phyloP scores from a whole-genome alignment of 2,113 vertebrate genomes.

The Chaetodon auriga region DNA sequence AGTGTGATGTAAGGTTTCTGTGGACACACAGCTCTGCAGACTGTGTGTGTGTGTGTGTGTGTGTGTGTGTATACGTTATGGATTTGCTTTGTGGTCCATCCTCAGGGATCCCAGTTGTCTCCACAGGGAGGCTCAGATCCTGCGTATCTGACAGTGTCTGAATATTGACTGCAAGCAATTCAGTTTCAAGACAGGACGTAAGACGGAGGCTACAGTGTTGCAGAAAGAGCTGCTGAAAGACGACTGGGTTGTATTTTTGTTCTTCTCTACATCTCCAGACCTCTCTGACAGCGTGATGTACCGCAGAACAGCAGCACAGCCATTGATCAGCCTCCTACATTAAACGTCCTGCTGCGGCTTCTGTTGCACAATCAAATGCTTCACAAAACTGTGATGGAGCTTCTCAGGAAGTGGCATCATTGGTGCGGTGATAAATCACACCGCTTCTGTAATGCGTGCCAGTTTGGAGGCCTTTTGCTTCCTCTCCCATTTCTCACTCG shows the following conservation, averaged over 20 bases:
- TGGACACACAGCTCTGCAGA: constrained; percentile 26
- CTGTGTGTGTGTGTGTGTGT: constrained; percentile 20
- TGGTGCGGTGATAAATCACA: constrained; percentile 59
- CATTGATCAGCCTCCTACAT: constrained; percentile 52
- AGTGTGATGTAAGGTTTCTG: not conserved
- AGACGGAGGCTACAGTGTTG: not conserved
- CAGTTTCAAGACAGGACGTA: constrained; percentile 28
- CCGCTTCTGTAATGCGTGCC: constrained; percentile 27
- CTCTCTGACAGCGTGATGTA: constrained; percentile 33
- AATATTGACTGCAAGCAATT: constrained; percentile 49
- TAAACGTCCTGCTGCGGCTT: constrained; percentile 8
- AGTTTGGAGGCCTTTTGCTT: constrained; percentile 39
- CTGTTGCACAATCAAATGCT: constrained; percentile 37
- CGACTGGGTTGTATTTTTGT: constrained; percentile 30
- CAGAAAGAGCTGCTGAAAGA: constrained; percentile 7
- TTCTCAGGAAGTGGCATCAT: constrained; percentile 71
- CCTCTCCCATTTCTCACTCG: constrained; percentile 12
- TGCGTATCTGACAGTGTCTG: constrained; percentile 38
- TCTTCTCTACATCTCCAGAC: constrained; percentile 20
- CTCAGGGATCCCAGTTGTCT: constrained; percentile 39
- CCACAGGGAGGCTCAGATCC: constrained; percentile 44
- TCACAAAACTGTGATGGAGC: constrained; percentile 20
- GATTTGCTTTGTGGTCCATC: constrained; percentile 52
- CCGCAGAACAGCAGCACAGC: constrained; percentile 36
- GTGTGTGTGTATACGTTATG: constrained; percentile 31